Base-by-base conservation (phyloP, 2,888 invertebrate genomes). In the Acronicta aceris region DNA sequence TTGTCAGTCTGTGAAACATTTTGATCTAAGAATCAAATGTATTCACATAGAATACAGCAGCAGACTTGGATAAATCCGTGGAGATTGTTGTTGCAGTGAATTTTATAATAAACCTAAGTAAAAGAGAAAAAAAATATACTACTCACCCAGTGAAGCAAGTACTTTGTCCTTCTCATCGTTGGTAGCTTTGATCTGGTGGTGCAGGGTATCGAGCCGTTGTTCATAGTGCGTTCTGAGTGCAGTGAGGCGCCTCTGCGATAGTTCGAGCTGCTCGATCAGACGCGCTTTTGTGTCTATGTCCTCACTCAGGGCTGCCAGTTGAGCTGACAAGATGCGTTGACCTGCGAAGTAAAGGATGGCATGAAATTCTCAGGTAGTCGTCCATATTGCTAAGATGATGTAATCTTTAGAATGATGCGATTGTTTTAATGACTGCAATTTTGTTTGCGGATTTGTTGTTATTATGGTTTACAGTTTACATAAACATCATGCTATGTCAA, bases 211-310 rank as follows among this genome's bases (percentile, higher is more conserved):
- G 12, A 99, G 95, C 82, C 99, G 98, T 65, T 98, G 98, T 90
- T 99, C 99, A 91, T 99, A 99, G 85, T 99, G 98, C 70, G 96
- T 96, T 61, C 97, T 96, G 95, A 99, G 96, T 0, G 97, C 96
- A 53, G 98, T 97, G 85, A 99, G 95, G 49, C 98, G 95, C 55
- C 97, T 96, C 86, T 99, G 98, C 0, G 98, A 98, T 59, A 97
- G 92, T 88, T 99, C 99, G 72, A 99, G 90, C 83, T 99, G 98
- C 81, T 98, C 98, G 69, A 99, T 99, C 46, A 99, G 95, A 59
- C 98, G 97, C 76, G 99, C 98, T 87, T 99, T 99, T 57, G 99
- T 97, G 84, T 98, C 98, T 73, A 99, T 99, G 89, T 99, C 98
- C 48, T 97, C 97, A 59, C 98, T 98, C 15, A 99, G 92, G 10